Percentiles rank a stretch among this genome's conserved stretches.
These are phyloP conservation scores for Sitodiplosis mosellana DNA, from an alignment of 1,140 invertebrate species.

Conservation along the genomic window DNA sequence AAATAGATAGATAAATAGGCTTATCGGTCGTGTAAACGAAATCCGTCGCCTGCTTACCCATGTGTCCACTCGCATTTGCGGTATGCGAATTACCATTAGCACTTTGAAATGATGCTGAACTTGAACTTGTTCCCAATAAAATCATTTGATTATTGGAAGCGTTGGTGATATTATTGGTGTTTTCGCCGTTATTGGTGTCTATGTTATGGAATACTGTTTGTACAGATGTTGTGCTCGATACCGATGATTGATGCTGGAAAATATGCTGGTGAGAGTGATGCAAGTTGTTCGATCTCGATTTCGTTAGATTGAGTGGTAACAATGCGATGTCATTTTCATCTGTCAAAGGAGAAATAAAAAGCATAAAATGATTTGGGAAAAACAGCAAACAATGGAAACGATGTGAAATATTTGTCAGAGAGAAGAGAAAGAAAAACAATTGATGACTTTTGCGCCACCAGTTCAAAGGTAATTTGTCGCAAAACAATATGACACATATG, in stretches of 20 bases:
- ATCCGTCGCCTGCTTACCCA: background rate
- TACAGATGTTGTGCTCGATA: constrained; percentile 17
- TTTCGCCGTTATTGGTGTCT: background rate
- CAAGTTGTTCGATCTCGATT: background rate
- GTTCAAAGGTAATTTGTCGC: too few relatives aligned
- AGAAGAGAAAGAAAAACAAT: too few relatives aligned
- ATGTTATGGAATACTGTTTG: constrained; percentile 16
- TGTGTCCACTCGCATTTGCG: background rate
- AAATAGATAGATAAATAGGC: too few relatives aligned
- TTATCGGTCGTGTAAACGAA: too few relatives aligned
- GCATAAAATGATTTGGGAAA: too few relatives aligned
- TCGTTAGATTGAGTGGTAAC: background rate
- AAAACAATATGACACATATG: too few relatives aligned
- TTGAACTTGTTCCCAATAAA: too few relatives aligned
- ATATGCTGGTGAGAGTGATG: constrained; percentile 13
- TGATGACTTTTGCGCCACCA: too few relatives aligned
- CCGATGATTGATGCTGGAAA: constrained; percentile 19
- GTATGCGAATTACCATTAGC: background rate
- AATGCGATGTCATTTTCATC: background rate
- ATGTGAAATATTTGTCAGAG: too few relatives aligned
- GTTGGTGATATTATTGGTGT: background rate
- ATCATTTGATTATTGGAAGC: too few relatives aligned
- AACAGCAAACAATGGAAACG: too few relatives aligned
- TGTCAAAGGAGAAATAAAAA: constrained; percentile 1
- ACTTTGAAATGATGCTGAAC: too few relatives aligned